Evolutionary conservation across 1,140 invertebrate species (phyloP).

Genomic region (Calliphora vicina): DNA sequence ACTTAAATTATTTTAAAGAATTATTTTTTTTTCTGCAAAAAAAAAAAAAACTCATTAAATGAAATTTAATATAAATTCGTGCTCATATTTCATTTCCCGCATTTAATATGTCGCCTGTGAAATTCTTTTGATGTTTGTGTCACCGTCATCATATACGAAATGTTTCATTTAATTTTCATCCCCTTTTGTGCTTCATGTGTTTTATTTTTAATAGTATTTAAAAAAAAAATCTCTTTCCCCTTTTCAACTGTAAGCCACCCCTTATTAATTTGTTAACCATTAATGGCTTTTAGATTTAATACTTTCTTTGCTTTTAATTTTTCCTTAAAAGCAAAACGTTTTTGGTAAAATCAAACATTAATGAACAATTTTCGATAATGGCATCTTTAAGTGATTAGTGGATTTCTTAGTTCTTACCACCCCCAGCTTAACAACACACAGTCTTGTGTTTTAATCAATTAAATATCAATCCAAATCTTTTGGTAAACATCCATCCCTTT

Average conservation of each 20-base stretch:
- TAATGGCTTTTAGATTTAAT: neutral
- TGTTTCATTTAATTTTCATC: too few relatives aligned
- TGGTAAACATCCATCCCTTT: neutral
- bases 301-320: neutral
- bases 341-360: neutral
- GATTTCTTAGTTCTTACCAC: neutral
- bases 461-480: neutral
- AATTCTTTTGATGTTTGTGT: neutral
- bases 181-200: too few relatives aligned
- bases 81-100: neutral
- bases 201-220: neutral
- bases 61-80: neutral
- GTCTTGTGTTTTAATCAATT: conserved; percentile 27
- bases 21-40: neutral
- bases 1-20: neutral
- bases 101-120: neutral
- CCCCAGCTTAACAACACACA: neutral
- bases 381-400: neutral
- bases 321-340: neutral
- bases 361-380: neutral
- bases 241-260: too few relatives aligned
- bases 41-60: neutral
- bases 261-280: neutral
- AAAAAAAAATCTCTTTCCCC: neutral
- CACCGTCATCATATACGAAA: neutral